Percentiles rank a stretch among this genome's conserved stretches.
These are phyloP conservation scores for Eupleurogrammus muticus DNA, from an alignment of 2,797 vertebrate genomes.

Conservation along the genomic window DNA sequence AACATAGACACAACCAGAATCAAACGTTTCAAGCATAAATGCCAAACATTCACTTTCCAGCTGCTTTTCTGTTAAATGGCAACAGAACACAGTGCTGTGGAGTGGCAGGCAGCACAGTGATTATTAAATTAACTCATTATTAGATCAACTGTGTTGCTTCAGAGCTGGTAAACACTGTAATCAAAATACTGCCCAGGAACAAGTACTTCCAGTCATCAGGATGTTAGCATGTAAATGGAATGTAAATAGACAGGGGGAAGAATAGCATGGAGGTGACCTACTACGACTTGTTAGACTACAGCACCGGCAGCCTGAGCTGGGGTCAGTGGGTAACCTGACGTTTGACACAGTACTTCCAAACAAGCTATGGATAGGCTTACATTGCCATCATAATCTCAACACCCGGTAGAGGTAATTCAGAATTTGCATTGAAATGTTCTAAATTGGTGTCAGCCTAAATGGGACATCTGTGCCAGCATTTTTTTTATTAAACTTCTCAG, in stretches of 20 bases:
- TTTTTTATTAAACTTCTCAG: background rate
- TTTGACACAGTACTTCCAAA: slow-evolving; percentile 16
- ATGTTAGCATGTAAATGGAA: background rate
- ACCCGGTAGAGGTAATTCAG: background rate
- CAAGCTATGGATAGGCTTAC: slow-evolving; percentile 8
- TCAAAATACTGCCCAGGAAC: background rate
- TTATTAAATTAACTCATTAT: slow-evolving; percentile 4
- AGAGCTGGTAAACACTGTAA: background rate
- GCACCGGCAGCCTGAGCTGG: slow-evolving; percentile 5
- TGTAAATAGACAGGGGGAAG: background rate
- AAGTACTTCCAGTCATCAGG: slow-evolving; percentile 3
- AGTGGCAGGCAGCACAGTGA: background rate
- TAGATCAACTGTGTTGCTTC: background rate
- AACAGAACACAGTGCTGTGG: background rate
- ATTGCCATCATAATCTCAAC: slow-evolving; percentile 10
- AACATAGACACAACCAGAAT: background rate
- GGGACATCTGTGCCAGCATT: background rate
- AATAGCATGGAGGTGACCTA: background rate
- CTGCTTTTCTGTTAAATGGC: background rate
- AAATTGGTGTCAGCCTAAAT: slow-evolving; percentile 2
- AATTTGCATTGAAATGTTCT: slow-evolving; percentile 28
- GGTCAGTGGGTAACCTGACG: slow-evolving; percentile 39
- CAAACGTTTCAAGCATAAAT: background rate
- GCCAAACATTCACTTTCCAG: background rate
- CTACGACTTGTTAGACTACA: slow-evolving; percentile 7